Evolutionary conservation across 2,113 vertebrate genomes (phyloP).

Genomic region (Brachyistius frenatus): DNA sequence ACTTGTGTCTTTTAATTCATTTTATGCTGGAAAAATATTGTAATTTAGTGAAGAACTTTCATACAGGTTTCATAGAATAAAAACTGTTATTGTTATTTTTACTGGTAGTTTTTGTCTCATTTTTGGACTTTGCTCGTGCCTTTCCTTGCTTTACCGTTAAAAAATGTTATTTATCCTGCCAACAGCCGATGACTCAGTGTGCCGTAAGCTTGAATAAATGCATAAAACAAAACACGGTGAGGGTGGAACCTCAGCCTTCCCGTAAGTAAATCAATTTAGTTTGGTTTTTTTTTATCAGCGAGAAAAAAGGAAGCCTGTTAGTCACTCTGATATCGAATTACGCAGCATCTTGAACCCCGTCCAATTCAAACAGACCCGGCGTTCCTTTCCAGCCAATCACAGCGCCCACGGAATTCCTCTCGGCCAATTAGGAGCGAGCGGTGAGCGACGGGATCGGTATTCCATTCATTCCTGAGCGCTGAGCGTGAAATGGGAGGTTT

Average conservation of each 20-base stretch:
- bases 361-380: slow-evolving; percentile 43
- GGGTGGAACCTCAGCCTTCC: slow-evolving; percentile 50
- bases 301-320: slow-evolving; percentile 48
- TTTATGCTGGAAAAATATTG: too few relatives aligned
- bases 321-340: slow-evolving; percentile 56
- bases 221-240: not conserved
- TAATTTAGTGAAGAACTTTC: too few relatives aligned
- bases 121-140: not conserved
- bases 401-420: slow-evolving; percentile 27
- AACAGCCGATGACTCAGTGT: slow-evolving; percentile 41
- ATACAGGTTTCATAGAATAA: too few relatives aligned
- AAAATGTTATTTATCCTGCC: not conserved
- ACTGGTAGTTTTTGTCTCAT: too few relatives aligned
- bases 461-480: slow-evolving; percentile 69
- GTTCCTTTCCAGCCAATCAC: slow-evolving; percentile 55
- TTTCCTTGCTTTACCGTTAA: slow-evolving; percentile 37
- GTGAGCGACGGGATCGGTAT: slow-evolving; percentile 40
- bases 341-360: slow-evolving; percentile 45
- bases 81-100: too few relatives aligned
- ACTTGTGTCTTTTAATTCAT: too few relatives aligned
- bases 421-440: slow-evolving; percentile 30
- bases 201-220: not conserved
- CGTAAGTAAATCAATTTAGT: slow-evolving; percentile 32
- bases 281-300: not conserved
- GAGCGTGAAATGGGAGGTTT: slow-evolving; percentile 48